Conservation (phyloP, 2,888 invertebrate genomes). For the Prenolepis imparis region DNA sequence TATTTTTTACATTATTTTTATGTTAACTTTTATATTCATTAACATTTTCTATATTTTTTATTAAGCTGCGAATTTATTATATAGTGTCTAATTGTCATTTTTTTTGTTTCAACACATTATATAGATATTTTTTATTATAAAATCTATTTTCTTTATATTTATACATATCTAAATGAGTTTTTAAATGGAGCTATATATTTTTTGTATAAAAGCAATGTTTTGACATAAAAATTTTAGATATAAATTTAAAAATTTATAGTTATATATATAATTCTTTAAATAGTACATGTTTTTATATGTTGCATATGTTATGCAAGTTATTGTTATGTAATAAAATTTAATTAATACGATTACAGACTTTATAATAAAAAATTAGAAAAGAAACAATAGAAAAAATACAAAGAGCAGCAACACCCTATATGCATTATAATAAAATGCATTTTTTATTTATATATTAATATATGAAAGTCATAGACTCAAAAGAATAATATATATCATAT, state of each 20-base stretch:
- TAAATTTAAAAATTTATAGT: background rate
- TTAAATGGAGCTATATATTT: background rate
- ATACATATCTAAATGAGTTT: background rate
- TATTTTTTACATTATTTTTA: constrained; percentile 21
- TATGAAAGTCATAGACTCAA: background rate
- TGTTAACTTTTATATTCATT: background rate
- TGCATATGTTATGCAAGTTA: background rate
- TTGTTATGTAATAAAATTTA: constrained; percentile 49
- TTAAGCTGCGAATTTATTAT: background rate
- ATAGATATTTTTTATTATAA: too few relatives aligned
- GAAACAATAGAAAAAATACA: background rate
- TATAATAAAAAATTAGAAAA: background rate
- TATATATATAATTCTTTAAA: background rate
- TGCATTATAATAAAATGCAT: background rate
- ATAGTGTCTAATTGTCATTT: background rate
- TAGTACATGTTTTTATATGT: background rate
- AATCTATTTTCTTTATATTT: background rate
- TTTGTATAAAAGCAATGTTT: background rate
- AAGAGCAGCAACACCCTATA: background rate
- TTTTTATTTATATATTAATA: background rate
- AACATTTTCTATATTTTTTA: background rate
- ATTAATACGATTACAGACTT: background rate
- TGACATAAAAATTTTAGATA: constrained; percentile 1
- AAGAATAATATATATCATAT: background rate
- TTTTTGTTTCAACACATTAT: background rate